Base-by-base conservation (phyloP, 2,888 invertebrate genomes). In the Junonia oenone region DNA sequence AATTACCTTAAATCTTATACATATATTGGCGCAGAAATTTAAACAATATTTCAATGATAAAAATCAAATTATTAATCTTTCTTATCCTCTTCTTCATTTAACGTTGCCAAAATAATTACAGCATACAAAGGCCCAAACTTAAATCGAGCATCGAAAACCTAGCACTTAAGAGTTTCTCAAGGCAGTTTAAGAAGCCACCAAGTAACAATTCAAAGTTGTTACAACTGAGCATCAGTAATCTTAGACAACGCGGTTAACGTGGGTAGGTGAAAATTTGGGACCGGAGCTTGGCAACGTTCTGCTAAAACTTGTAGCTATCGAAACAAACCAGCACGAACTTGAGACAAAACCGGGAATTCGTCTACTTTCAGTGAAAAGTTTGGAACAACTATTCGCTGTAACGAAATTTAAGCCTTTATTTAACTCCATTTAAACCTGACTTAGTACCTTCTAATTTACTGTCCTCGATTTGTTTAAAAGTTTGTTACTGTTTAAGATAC, bases 271-370 rank as follows among this genome's bases (percentile, higher is more conserved):
- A 40, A 40, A 45, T 45, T 17, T 45, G 35, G 45, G 13, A 45
- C 33, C 45, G 17, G 35, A 51, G 26, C 45, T 51, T 51, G 51
- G 51, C 51, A 51, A 27, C 51, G 15, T 45, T 51, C 11, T 51
- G 35, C 35, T 51, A 26, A 45, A 51, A 51, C 35, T 51, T 51
- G 31, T 51, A 35, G 45, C 22, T 35, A 45, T 51, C 45, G 51
- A 51, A 51, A 15, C 51, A 37, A 51, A 45, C 51, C 45, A 51
- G 27, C 45, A 35, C 27, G 45, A 45, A 45, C 26, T 51, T 31
- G n/a, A 35, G 33, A 51, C 45, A 35, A 45, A 51, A 45, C 17
- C 2, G 19, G 5, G 17, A 19, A 40, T 40, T n/a, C 38, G 17
- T 40, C 38, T 9, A 15, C 38, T 40, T 40, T 19, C 17, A 17